Percentiles rank a stretch among this genome's conserved stretches.
These are phyloP conservation scores for Ovibos moschatus DNA, from an alignment of 2,113 vertebrate genomes.

Conservation along the genomic window DNA sequence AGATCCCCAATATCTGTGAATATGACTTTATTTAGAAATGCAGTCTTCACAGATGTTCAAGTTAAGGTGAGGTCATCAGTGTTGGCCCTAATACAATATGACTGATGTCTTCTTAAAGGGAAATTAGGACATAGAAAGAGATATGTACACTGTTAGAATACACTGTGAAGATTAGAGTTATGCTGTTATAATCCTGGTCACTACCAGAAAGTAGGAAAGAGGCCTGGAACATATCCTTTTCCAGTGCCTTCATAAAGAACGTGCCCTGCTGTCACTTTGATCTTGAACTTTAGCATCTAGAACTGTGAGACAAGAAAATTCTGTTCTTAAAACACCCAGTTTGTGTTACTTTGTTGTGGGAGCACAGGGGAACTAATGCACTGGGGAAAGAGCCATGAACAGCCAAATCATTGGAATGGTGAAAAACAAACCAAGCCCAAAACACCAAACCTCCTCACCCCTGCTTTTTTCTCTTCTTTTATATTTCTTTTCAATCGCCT, in stretches of 20 bases:
- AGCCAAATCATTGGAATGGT: not conserved
- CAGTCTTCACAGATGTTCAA: not conserved
- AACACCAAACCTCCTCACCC: not conserved
- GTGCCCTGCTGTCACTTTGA: not conserved
- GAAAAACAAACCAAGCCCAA: not conserved
- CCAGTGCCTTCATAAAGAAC: not conserved
- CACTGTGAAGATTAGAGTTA: not conserved
- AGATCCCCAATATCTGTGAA: not conserved
- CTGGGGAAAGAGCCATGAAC: not conserved
- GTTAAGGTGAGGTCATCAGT: not conserved
- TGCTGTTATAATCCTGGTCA: not conserved
- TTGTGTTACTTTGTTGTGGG: not conserved
- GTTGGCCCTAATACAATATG: not conserved
- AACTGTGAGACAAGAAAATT: not conserved
- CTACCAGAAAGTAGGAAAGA: not conserved
- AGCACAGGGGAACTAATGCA: not conserved
- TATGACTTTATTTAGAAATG: not conserved
- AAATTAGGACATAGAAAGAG: not conserved
- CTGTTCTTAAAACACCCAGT: not conserved
- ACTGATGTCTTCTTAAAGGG: not conserved
- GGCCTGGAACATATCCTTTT: not conserved
- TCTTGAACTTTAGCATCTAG: not conserved
- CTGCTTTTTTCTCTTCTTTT: not conserved
- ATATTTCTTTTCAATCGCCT: not conserved
- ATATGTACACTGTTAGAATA: not conserved